These are phyloP conservation scores for Heptranchias perlo DNA, from an alignment of 2,113 vertebrate genomes.

Conservation along the genomic window DNA sequence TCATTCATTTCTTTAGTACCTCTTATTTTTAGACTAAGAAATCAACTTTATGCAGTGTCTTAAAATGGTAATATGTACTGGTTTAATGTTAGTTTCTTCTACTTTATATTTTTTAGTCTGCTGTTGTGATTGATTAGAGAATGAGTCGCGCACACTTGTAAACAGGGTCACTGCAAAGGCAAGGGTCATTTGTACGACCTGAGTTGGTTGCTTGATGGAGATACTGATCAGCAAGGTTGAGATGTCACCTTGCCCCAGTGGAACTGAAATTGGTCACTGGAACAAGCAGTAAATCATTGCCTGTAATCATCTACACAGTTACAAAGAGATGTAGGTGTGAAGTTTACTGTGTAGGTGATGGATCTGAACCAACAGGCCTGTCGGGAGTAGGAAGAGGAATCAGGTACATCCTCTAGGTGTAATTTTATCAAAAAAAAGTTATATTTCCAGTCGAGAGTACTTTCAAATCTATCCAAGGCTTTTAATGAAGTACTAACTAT, in stretches of 20 bases:
- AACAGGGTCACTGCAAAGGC: conserved; percentile 35
- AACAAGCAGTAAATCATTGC: conserved; percentile 22
- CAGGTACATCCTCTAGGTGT: not conserved
- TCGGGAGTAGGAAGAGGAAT: conserved; percentile 16
- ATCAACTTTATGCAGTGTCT: conserved; percentile 24
- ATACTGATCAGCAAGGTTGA: conserved; percentile 35
- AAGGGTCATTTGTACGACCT: conserved; percentile 30
- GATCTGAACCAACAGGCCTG: conserved; percentile 25
- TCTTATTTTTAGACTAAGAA: conserved; percentile 22
- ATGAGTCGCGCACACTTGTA: conserved; percentile 17
- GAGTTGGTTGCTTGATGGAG: conserved; percentile 31
- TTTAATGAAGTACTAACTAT: conserved; percentile 47
- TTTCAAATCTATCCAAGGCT: conserved; percentile 32
- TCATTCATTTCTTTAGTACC: conserved; percentile 34
- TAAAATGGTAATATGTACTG: conserved; percentile 28
- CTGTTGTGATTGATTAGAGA: conserved; percentile 17
- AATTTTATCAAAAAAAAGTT: conserved; percentile 39
- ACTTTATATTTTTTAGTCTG: conserved; percentile 35
- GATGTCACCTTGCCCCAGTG: conserved; percentile 29
- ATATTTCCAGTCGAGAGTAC: conserved; percentile 47
- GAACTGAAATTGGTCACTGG: conserved; percentile 22
- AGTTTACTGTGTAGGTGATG: conserved; percentile 29
- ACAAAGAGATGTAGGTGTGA: conserved; percentile 29
- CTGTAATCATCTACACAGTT: conserved; percentile 21
- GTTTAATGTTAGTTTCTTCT: conserved; percentile 27